These are phyloP conservation scores for Trisateles emortualis DNA, from an alignment of 2,888 invertebrate genomes.

Conservation along the genomic window DNA sequence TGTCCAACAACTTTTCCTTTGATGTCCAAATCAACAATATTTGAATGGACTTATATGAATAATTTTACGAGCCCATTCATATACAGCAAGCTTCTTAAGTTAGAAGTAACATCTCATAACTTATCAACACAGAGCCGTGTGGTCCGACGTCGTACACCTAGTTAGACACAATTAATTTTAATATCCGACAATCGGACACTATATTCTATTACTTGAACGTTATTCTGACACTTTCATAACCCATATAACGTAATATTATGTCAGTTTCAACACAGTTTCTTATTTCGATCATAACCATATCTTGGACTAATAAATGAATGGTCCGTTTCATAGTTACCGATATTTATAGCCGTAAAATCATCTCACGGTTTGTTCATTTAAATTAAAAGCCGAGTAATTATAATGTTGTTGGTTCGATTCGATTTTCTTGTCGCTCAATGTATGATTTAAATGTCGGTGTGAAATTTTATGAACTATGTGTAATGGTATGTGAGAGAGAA, in stretches of 20 bases:
- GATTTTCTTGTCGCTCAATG: conserved; percentile 68
- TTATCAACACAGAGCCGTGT: conserved; percentile 32
- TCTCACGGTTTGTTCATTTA: conserved; percentile 74
- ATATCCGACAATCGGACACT: conserved; percentile 47
- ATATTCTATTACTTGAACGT: conserved; percentile 54
- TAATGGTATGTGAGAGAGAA: conserved; percentile 45
- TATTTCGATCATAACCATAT: conserved; percentile 50
- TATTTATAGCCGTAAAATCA: conserved; percentile 71
- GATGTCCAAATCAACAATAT: conserved; percentile 14
- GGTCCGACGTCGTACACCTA: conserved; percentile 29
- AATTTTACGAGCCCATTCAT: conserved; percentile 17
- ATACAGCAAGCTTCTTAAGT: conserved; percentile 13
- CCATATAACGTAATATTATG: conserved; percentile 48
- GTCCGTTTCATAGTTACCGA: conserved; percentile 56
- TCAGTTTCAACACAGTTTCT: conserved; percentile 49
- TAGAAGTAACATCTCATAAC: conserved; percentile 30
- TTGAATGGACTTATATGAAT: conserved; percentile 17
- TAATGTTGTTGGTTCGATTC: conserved; percentile 64
- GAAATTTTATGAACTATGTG: conserved; percentile 52
- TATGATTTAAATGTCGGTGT: conserved; percentile 64
- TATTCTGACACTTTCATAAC: conserved; percentile 59
- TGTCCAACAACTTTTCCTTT: conserved; percentile 11
- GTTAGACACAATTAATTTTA: conserved; percentile 49
- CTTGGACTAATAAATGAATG: conserved; percentile 46
- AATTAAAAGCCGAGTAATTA: conserved; percentile 77